Evolutionary conservation across 2,888 invertebrate genomes (phyloP), one percentile per base, ranked within the genome.

Genomic region (Agrilus biguttatus): DNA sequence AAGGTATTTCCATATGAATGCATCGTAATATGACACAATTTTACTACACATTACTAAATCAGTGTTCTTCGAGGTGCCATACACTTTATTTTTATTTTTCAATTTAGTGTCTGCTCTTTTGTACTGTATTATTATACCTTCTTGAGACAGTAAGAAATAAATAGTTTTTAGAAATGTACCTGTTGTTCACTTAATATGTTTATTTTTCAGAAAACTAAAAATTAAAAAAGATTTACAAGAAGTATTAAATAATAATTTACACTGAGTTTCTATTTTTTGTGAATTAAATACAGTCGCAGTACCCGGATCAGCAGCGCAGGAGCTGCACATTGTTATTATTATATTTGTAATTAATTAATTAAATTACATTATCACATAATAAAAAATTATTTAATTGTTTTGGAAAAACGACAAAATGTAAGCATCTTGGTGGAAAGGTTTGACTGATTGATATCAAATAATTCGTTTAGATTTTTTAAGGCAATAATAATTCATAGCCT

Each of bases 1-100:
- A 59, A 57, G 39, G 63, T 72, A 21, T 78, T 75, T 54, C 80
- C 80, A 1, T 75, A 78, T 58, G 80, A 80, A 57, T 82, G 81
- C 59, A 71, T 82, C 53, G 73, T 79, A 47, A 81, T 82, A 60
- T 82, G 65, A 76, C 56, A 37, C 38, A 37, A 41, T 14, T n/a
- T 19, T 23, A 19, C 33, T 14, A 39, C 21, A 13, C 17, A 39
- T 41, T 32, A 23, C 34, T 19, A 39, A 23, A 33, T 44, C 44
- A 44, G 46, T 46, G 42, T 45, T 45, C 36, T 37, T 13, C 28
- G 8, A 17, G 7, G 28, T 40, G 34, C 32, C 35, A 19, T 14
- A 40, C 21, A 21, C 21, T 21, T 37, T 17, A 13, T 17, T 33
- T 14, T 23, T 4, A n/a, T n/a, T 32, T 14, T 3, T 32, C 14